Conservation (phyloP, 1,140 invertebrate genomes). For the Bombus consobrinus region DNA sequence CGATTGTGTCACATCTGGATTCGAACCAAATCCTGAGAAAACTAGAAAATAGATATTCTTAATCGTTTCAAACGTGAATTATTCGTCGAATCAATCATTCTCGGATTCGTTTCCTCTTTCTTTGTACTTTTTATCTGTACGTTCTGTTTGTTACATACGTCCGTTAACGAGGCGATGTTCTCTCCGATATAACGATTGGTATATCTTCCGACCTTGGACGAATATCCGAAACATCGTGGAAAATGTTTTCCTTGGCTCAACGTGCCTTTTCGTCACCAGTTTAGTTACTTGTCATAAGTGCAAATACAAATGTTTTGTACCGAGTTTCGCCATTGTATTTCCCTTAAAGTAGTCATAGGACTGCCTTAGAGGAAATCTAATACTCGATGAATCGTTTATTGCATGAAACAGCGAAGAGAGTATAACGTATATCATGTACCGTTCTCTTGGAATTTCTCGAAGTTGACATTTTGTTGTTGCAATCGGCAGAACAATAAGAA, state of each 20-base stretch:
- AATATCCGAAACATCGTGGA: not conserved
- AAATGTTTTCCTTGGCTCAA: slow-evolving; percentile 63
- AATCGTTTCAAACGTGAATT: not conserved
- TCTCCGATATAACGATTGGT: not conserved
- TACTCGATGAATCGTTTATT: not conserved
- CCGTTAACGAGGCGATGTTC: not conserved
- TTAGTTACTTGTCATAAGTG: too few relatives aligned
- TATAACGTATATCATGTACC: not conserved
- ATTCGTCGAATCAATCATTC: too few relatives aligned
- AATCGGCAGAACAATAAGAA: not conserved
- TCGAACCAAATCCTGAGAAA: slow-evolving; percentile 6
- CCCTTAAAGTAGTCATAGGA: not conserved
- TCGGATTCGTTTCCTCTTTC: not conserved
- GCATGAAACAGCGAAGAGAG: not conserved
- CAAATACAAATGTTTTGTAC: not conserved
- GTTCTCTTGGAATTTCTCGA: not conserved
- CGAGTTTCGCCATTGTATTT: not conserved
- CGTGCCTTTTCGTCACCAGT: slow-evolving; percentile 21
- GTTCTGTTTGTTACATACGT: not conserved
- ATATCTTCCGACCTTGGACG: not conserved
- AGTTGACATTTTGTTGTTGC: not conserved
- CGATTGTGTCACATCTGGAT: slow-evolving; percentile 30
- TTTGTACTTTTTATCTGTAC: not conserved
- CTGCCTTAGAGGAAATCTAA: too few relatives aligned
- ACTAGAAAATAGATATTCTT: not conserved